Percentiles rank a stretch among this genome's conserved stretches.
phyloP scores from a whole-genome alignment of 1,140 invertebrate species.

The Solenopsis invicta region DNA sequence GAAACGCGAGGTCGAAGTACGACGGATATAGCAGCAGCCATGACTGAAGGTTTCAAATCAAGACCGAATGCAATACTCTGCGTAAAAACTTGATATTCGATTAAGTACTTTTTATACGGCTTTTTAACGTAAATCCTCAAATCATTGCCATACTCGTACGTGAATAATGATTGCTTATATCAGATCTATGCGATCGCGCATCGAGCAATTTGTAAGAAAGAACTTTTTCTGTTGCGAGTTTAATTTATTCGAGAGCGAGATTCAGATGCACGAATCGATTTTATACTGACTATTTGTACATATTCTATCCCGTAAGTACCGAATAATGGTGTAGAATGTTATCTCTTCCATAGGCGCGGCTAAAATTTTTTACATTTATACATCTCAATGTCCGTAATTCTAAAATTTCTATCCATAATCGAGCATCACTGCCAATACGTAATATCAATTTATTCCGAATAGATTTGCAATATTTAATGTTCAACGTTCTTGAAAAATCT shows the following conservation, averaged over 20 bases:
- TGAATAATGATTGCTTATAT: not conserved
- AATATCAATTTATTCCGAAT: constrained; percentile 59
- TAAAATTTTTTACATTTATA: constrained; percentile 60
- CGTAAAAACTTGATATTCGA: constrained; percentile 30
- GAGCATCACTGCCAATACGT: constrained; percentile 62
- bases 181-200: not conserved
- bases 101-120: constrained; percentile 36
- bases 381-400: not conserved
- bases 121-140: constrained; percentile 21
- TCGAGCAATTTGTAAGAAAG: not conserved
- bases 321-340: not conserved
- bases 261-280: not conserved
- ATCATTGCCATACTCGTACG: not conserved
- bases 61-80: constrained; percentile 64
- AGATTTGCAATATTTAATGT: constrained; percentile 33
- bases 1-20: constrained; percentile 91
- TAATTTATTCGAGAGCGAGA: constrained; percentile 15
- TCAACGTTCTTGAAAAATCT: constrained; percentile 30
- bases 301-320: not conserved
- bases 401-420: constrained; percentile 14
- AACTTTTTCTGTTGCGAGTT: not conserved
- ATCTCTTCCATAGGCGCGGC: not conserved
- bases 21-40: constrained; percentile 86
- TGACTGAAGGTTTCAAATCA: constrained; percentile 80
- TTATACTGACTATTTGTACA: constrained; percentile 28